These are phyloP conservation scores for Anseranas semipalmata DNA, from an alignment of 2,113 vertebrate genomes.

Conservation along the genomic window DNA sequence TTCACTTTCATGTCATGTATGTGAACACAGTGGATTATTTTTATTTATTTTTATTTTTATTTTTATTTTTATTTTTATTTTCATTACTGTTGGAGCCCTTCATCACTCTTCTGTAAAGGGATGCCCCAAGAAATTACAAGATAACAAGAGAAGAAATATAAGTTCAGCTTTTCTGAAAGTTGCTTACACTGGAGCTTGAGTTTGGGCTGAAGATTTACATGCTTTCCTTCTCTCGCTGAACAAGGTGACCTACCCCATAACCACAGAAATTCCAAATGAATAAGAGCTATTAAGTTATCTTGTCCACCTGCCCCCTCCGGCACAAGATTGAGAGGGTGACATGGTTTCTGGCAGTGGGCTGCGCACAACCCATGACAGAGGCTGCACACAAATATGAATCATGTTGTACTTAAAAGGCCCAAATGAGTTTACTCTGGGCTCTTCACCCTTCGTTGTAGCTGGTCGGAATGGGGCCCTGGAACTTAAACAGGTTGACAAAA, in stretches of 20 bases:
- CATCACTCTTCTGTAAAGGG: not conserved
- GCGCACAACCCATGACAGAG: conserved; percentile 1
- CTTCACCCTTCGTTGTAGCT: not conserved
- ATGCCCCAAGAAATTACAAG: not conserved
- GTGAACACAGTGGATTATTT: accelerated
- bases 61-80: not conserved
- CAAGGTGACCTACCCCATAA: conserved; percentile 39
- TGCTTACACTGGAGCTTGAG: not conserved
- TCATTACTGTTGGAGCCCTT: not conserved
- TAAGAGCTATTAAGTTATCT: conserved; percentile 41
- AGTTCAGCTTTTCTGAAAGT: not conserved
- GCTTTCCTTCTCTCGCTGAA: not conserved
- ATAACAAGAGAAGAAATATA: not conserved
- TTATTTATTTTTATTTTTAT: not conserved
- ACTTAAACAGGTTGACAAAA: not conserved
- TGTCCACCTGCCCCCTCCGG: conserved; percentile 8
- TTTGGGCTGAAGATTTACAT: conserved; percentile 43
- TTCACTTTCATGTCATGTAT: not conserved
- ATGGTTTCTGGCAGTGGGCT: not conserved
- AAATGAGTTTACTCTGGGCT: not conserved
- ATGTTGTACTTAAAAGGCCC: not conserved
- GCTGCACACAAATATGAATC: conserved; percentile 21
- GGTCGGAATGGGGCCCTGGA: not conserved
- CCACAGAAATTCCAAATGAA: conserved; percentile 42
- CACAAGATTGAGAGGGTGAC: conserved; percentile 6